Conservation (phyloP, 1,140 invertebrate species). For the Sesamia nonagrioides region DNA sequence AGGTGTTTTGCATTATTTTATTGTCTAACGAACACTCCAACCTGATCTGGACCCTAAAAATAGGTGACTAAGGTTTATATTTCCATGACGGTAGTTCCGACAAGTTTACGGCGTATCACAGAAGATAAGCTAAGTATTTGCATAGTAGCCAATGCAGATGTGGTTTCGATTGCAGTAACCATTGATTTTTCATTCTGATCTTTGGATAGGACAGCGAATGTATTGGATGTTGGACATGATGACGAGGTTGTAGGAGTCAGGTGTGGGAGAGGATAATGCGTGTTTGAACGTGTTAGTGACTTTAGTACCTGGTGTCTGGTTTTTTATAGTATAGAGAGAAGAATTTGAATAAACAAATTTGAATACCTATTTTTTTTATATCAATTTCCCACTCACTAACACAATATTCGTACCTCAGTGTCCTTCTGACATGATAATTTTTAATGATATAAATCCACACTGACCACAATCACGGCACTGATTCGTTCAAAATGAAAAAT, state of each 20-base stretch:
- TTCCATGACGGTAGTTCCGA: background rate
- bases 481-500: too few species aligned
- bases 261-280: background rate
- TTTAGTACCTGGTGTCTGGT: too few species aligned
- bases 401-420: too few species aligned
- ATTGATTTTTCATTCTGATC: constrained; percentile 27
- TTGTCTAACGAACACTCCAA: background rate
- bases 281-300: background rate
- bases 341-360: too few species aligned
- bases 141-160: constrained; percentile 39
- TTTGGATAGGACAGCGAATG: background rate
- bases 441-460: too few species aligned
- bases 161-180: constrained; percentile 8
- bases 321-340: too few species aligned
- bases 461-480: too few species aligned
- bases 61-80: background rate
- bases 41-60: background rate
- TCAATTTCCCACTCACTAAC: too few species aligned
- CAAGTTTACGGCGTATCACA: constrained; percentile 9
- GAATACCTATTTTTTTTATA: too few species aligned
- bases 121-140: constrained; percentile 31
- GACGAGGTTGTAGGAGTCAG: background rate
- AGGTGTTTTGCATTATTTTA: constrained; percentile 44
- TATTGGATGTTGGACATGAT: background rate
- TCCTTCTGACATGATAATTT: too few species aligned